A percentile compares a stretch with the other conserved stretches of the same genome.
Conservation (phyloP, 2,797 vertebrate species). For the Rhinichthys osculus region DNA sequence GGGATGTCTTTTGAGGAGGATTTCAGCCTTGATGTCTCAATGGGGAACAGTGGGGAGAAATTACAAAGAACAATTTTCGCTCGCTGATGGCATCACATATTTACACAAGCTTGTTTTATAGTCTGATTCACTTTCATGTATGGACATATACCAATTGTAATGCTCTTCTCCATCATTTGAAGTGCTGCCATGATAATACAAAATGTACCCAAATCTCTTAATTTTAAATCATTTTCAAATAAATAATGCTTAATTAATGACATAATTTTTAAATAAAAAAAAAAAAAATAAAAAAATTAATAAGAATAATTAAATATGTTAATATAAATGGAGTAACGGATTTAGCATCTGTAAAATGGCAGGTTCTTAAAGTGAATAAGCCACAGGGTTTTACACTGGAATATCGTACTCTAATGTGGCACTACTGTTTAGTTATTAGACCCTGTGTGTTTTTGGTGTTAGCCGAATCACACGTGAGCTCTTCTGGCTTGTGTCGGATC, state of each 20-base stretch:
- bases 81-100: background rate
- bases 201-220: background rate
- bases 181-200: background rate
- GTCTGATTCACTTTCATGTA: background rate
- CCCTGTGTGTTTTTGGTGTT: background rate
- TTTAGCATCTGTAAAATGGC: background rate
- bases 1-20: background rate
- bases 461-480: background rate
- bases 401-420: background rate
- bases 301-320: background rate
- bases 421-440: background rate
- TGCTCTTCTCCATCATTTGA: background rate
- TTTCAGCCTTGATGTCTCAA: background rate
- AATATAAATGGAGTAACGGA: background rate
- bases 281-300: no score
- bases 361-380: background rate
- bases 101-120: background rate
- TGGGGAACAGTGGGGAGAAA: background rate
- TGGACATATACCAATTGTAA: background rate
- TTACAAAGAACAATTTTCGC: background rate
- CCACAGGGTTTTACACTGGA: background rate
- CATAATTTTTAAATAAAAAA: background rate
- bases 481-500: conserved; percentile 35
- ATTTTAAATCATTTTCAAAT: background rate
- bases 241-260: background rate